These are phyloP conservation scores for Pollicipes pollicipes DNA, from an alignment of 1,140 invertebrate species.

Conservation along the genomic window DNA sequence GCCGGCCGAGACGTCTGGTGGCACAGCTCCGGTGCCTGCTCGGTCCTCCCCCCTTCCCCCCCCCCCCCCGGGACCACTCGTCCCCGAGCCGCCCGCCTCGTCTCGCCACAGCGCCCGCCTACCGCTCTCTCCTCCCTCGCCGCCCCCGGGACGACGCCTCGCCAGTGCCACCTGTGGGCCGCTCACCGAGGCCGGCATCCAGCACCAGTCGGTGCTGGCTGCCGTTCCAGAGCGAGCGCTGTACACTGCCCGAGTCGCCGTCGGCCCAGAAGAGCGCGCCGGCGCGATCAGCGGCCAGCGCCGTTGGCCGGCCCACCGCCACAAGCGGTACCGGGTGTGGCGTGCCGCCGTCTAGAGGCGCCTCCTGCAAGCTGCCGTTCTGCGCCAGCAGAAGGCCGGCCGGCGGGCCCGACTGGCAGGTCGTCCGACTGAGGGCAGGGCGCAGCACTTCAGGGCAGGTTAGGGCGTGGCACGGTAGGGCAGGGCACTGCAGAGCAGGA, in stretches of 20 bases:
- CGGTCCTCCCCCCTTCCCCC: too few species aligned
- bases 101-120: too few species aligned
- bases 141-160: too few species aligned
- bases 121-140: too few species aligned
- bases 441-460: conserved; percentile 22
- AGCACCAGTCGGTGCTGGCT: conserved; percentile 48
- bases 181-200: conserved; percentile 44
- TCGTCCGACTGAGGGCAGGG: conserved; percentile 35
- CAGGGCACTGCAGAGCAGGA: too few species aligned
- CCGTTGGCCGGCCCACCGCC: conserved; percentile 24
- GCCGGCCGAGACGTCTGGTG: too few species aligned
- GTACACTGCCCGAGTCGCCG: conserved; percentile 60
- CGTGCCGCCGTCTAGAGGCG: conserved; percentile 26
- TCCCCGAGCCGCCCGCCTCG: too few species aligned
- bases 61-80: too few species aligned
- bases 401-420: conserved; percentile 44
- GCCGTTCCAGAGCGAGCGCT: conserved; percentile 51
- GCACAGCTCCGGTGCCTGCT: too few species aligned
- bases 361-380: conserved; percentile 51
- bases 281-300: conserved; percentile 42
- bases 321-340: conserved; percentile 33
- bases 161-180: conserved; percentile 9
- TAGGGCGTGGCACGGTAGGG: conserved; percentile 42
- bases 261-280: conserved; percentile 79
- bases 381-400: conserved; percentile 61